Base-by-base conservation (phyloP, 2,888 invertebrate species). In the Tinea pellionella region DNA sequence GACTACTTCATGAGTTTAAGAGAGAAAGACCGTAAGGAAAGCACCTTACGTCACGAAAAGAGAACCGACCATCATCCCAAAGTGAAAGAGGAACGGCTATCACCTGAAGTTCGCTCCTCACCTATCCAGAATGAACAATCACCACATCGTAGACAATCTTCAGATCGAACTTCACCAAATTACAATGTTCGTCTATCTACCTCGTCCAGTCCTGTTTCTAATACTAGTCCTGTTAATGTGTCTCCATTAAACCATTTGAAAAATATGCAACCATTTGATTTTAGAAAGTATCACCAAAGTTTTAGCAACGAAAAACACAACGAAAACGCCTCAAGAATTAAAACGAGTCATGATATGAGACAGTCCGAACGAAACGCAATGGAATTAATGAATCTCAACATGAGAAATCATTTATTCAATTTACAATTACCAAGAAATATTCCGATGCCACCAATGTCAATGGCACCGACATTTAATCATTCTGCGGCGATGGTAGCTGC, bases 261-360 rank as follows among this genome's bases (percentile, higher is more conserved):
- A 82, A 97, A 93, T 69, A 97, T 98, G 97, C 97, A 97, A 73
- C 97, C 97, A 0, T 96, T 96, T 75, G 97, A 97, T 77, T 97
- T 94, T 73, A 91, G 96, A 30, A 95, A 95, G 68, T 73, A 78
- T 60, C 81, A 77, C 64, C 68, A 78, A 62, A 81, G 63, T 62
- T 88, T 75, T 71, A 75, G 4, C 24, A 70, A 65, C 30, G 70
- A 80, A 65, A 78, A 88, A 74, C 67, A 85, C 88, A 29, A 74
- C 88, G 68, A 87, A 55, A 64, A 62, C 30, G 8, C 2, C 29
- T 15, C 3, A 12, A 61, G 89, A 65, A 88, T 88, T 65, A 89
- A 90, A 62, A 86, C 89, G 62, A 84, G 78, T 19, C 86, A 75
- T 41, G 79, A 81, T 24, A 67, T 79, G 47, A 74, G 73, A 59